These are phyloP conservation scores for Dryobota labecula DNA, from an alignment of 2,888 invertebrate species.

Conservation along the genomic window DNA sequence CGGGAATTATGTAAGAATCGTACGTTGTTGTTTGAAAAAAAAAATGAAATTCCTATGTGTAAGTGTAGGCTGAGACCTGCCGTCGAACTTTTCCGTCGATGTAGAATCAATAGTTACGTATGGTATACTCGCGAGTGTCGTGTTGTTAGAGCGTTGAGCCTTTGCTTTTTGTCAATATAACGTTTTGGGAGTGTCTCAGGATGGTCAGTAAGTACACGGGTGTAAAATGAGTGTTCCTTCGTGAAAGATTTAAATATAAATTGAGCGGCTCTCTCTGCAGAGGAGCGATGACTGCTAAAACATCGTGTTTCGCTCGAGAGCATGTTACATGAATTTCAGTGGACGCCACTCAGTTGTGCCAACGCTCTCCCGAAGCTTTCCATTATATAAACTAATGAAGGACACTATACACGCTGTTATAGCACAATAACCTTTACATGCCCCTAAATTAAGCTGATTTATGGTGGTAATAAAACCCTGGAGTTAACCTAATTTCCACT, in stretches of 20 bases:
- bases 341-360: conserved; percentile 42
- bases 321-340: conserved; percentile 53
- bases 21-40: conserved; percentile 81
- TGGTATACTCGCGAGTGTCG: conserved; percentile 73
- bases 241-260: conserved; percentile 82
- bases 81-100: conserved; percentile 36
- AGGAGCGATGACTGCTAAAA: conserved; percentile 45
- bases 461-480: conserved; percentile 47
- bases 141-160: conserved; percentile 61
- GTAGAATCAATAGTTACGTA: conserved; percentile 61
- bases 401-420: conserved; percentile 38
- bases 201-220: conserved; percentile 84
- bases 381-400: conserved; percentile 55
- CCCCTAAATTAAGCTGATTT: conserved; percentile 55
- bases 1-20: conserved; percentile 87
- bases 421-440: conserved; percentile 49
- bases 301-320: conserved; percentile 46
- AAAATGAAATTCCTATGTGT: conserved; percentile 67
- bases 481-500: conserved; percentile 59
- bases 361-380: conserved; percentile 39
- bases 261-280: conserved; percentile 71
- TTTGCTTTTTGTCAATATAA: conserved; percentile 60
- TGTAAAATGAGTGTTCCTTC: conserved; percentile 67
- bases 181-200: conserved; percentile 74
- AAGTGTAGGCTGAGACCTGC: conserved; percentile 57